phyloP scores from a whole-genome alignment of 2,888 invertebrate species.

The Macrophya alboannulata region DNA sequence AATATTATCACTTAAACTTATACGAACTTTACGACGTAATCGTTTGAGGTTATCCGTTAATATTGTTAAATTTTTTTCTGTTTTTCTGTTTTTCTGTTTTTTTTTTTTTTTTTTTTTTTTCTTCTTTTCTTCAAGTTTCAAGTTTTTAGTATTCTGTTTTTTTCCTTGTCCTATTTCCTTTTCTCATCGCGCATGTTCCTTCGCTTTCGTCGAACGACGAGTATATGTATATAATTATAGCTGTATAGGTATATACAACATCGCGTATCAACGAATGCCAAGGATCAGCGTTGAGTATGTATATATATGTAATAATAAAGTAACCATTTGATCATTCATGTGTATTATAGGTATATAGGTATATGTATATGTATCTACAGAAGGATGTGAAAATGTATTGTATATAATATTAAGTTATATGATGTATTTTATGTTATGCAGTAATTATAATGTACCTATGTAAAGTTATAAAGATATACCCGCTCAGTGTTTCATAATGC shows the following conservation, averaged over 20 bases:
- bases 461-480: conserved; percentile 67
- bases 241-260: background rate
- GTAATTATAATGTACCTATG: background rate
- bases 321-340: no score
- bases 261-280: background rate
- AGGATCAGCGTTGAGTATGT: background rate
- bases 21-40: conserved; percentile 41
- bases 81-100: background rate
- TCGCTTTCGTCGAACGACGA: background rate
- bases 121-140: background rate
- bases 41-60: conserved; percentile 21
- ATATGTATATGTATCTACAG: background rate
- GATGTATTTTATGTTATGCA: background rate
- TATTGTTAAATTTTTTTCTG: background rate
- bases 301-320: no score
- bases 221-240: no score
- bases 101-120: background rate
- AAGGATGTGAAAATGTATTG: background rate
- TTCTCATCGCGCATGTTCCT: background rate
- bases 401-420: background rate
- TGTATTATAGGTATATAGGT: no score
- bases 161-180: background rate
- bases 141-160: background rate
- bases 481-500: conserved; percentile 77
- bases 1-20: conserved; percentile 46